phyloP scores from a whole-genome alignment of 2,113 vertebrate genomes.

The Dicentrarchus labrax region DNA sequence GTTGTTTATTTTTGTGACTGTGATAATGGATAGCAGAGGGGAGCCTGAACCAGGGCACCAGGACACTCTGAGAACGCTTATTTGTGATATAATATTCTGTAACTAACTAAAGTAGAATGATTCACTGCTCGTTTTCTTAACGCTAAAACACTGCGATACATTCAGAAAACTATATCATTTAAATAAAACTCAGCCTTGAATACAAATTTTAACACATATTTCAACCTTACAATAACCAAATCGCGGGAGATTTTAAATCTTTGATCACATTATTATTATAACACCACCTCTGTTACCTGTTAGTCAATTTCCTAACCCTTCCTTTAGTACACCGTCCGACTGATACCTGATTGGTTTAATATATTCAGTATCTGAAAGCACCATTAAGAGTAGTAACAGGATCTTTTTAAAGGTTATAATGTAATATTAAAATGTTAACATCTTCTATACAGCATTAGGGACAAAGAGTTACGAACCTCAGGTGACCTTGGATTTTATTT shows the following conservation, averaged over 20 bases:
- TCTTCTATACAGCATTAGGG: neutral
- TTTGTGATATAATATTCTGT: too few species aligned
- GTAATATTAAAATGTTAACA: neutral
- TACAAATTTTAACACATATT: neutral
- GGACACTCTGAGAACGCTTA: too few species aligned
- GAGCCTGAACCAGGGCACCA: too few species aligned
- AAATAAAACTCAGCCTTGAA: neutral
- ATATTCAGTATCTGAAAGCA: neutral
- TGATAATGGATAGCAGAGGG: too few species aligned
- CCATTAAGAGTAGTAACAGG: neutral
- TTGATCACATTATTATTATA: neutral
- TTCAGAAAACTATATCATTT: neutral
- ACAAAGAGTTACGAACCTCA: neutral
- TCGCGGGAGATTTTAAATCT: neutral
- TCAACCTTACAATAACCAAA: neutral
- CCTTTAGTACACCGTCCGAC: neutral
- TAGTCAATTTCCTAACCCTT: neutral
- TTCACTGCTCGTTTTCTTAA: neutral
- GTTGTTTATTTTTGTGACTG: too few species aligned
- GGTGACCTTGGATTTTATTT: conserved; percentile 10
- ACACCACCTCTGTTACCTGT: neutral
- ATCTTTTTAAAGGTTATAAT: neutral
- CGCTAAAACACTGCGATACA: neutral
- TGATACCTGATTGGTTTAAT: neutral
- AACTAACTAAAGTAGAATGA: too few species aligned